These are phyloP conservation scores for Pocillopora meandrina DNA, from an alignment of 92 coral and sea anemone species.

Conservation along the genomic window DNA sequence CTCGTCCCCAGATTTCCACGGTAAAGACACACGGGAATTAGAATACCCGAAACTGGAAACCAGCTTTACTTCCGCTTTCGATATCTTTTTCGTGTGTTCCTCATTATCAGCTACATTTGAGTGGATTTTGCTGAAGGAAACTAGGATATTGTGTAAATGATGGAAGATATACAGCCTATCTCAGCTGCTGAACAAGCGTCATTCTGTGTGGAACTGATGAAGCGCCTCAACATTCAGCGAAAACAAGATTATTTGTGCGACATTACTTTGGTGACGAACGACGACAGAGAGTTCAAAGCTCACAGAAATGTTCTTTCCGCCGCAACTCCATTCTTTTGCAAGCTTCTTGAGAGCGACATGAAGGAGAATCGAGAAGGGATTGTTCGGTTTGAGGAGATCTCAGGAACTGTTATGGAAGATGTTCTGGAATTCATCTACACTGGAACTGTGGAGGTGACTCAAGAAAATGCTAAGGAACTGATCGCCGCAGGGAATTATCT, in stretches of 20 bases:
- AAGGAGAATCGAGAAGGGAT: background rate
- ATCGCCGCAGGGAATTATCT: background rate
- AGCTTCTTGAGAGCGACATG: constrained; percentile 7
- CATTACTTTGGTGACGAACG: background rate
- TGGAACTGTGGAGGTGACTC: background rate
- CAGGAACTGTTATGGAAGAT: background rate
- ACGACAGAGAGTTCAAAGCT: background rate
- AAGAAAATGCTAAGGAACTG: background rate
- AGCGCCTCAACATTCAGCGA: too few species aligned
- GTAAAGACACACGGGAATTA: too few species aligned
- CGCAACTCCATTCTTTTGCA: background rate
- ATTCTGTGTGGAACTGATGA: background rate
- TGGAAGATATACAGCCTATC: background rate
- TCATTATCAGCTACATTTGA: too few species aligned
- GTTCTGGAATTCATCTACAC: constrained; percentile 16
- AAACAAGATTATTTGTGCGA: too few species aligned
- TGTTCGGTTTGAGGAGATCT: constrained; percentile 1
- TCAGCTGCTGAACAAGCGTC: background rate
- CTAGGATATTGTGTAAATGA: background rate
- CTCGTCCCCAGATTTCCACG: too few species aligned
- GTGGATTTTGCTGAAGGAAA: too few species aligned
- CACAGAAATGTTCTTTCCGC: background rate
- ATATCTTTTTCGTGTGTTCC: background rate
- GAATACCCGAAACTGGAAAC: too few species aligned
- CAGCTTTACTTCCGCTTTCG: background rate